These are phyloP conservation scores for Coregonus suidteri DNA, from an alignment of 2,797 vertebrate genomes.

Conservation along the genomic window DNA sequence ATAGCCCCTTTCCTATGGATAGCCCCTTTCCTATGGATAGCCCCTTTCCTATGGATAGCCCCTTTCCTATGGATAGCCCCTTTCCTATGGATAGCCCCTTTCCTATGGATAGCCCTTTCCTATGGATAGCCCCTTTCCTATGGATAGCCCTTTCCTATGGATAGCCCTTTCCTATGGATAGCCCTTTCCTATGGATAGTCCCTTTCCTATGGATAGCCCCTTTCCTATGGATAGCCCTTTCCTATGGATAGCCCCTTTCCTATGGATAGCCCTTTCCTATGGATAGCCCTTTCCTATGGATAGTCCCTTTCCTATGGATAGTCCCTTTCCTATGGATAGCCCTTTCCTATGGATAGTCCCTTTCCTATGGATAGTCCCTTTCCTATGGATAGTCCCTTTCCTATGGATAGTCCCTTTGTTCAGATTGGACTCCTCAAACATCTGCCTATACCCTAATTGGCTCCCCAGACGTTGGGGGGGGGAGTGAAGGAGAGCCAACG, in stretches of 20 bases:
- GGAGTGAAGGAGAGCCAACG: no score
- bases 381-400: slow-evolving; percentile 28
- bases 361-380: slow-evolving; percentile 30
- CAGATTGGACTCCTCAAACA: slow-evolving; percentile 26
- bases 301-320: slow-evolving; percentile 31
- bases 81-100: slow-evolving; percentile 30
- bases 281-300: slow-evolving; percentile 36
- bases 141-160: slow-evolving; percentile 33
- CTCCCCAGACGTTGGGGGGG: slow-evolving; percentile 26
- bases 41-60: slow-evolving; percentile 28
- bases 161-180: slow-evolving; percentile 36
- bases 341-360: slow-evolving; percentile 29
- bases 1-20: slow-evolving; percentile 35
- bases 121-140: slow-evolving; percentile 34
- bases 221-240: slow-evolving; percentile 32
- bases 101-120: slow-evolving; percentile 34
- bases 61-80: slow-evolving; percentile 29
- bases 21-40: slow-evolving; percentile 27
- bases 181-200: slow-evolving; percentile 27
- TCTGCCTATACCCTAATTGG: slow-evolving; percentile 37
- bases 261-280: slow-evolving; percentile 35
- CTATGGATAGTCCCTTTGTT: background rate
- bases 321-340: slow-evolving; percentile 27
- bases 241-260: slow-evolving; percentile 32
- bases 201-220: slow-evolving; percentile 29